phyloP scores from a whole-genome alignment of 2,113 vertebrate genomes.

The Hippocampus zosterae region DNA sequence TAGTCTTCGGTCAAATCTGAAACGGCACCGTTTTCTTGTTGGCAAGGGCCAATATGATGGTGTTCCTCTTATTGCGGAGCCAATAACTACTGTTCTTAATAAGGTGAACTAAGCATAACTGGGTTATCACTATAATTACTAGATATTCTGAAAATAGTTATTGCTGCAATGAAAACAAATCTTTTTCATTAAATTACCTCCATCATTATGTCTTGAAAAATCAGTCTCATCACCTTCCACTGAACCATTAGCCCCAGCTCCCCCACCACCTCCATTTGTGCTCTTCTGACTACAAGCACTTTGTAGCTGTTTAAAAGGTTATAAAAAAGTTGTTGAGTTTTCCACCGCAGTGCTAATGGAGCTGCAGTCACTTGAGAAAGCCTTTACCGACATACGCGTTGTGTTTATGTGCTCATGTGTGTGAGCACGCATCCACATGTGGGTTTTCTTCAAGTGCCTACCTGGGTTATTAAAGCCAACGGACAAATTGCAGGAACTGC shows the following conservation, averaged over 20 bases:
- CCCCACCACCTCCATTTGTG: neutral
- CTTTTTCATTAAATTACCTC: neutral
- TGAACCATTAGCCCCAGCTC: neutral
- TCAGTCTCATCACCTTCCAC: neutral
- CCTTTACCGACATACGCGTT: conserved; percentile 31
- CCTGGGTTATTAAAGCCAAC: conserved; percentile 27
- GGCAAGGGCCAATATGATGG: neutral
- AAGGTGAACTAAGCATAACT: neutral
- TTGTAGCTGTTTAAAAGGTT: conserved; percentile 40
- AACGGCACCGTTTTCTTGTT: neutral
- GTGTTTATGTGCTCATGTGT: conserved; percentile 7
- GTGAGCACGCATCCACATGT: conserved; percentile 1
- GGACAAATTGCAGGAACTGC: conserved; percentile 25
- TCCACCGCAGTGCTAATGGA: conserved; percentile 46
- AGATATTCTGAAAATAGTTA: neutral
- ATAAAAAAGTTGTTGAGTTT: conserved; percentile 44
- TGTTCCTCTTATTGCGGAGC: neutral
- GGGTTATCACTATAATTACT: neutral
- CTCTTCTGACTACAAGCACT: conserved; percentile 22
- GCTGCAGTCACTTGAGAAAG: conserved; percentile 13
- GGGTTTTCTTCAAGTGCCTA: conserved; percentile 30
- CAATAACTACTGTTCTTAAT: neutral
- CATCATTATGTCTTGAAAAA: neutral
- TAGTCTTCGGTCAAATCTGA: neutral
- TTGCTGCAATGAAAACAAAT: neutral